phyloP scores from a whole-genome alignment of 2,113 vertebrate species.

The Pluvianellus socialis region DNA sequence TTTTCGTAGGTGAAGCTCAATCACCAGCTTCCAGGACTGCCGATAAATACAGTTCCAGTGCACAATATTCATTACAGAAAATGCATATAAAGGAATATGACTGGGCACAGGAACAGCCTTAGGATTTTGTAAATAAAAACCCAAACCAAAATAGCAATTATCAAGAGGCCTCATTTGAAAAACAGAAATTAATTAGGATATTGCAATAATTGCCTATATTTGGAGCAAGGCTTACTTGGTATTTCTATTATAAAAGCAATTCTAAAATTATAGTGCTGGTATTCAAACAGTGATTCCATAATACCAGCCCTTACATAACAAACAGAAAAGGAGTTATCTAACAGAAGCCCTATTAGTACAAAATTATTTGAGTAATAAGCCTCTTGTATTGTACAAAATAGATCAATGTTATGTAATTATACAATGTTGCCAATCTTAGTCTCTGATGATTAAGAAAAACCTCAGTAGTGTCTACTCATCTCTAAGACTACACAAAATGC shows the following conservation, averaged over 20 bases:
- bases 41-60: background rate
- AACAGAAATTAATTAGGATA: background rate
- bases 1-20: background rate
- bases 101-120: background rate
- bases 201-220: conserved; percentile 25
- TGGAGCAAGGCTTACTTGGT: conserved; percentile 6
- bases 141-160: background rate
- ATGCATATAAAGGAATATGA: background rate
- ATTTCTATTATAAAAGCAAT: conserved; percentile 32
- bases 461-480: conserved; percentile 13
- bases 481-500: background rate
- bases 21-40: background rate
- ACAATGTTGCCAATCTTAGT: background rate
- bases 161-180: background rate
- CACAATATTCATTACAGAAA: conserved; percentile 5
- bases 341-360: conserved; percentile 43
- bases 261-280: conserved; percentile 45
- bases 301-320: conserved; percentile 44
- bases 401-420: conserved; percentile 43
- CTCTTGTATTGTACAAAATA: conserved; percentile 34
- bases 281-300: conserved; percentile 37
- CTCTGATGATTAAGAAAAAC: conserved; percentile 28
- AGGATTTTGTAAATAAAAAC: background rate
- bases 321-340: conserved; percentile 57
- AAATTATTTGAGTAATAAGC: conserved; percentile 33